Conservation (phyloP, 2,888 invertebrate species). For the Lasioglossum villosulum region DNA sequence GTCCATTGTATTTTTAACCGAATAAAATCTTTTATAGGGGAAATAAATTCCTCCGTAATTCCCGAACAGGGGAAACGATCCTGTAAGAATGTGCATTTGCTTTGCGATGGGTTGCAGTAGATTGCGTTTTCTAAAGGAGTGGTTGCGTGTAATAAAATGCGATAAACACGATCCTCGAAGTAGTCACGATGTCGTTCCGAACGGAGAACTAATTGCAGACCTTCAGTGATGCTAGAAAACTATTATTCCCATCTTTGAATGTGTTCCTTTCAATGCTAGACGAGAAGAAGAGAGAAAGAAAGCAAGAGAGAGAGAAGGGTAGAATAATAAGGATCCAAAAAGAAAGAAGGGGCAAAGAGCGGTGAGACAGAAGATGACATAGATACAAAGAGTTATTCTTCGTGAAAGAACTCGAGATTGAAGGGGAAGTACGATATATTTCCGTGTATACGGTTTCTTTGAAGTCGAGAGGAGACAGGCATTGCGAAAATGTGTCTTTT, state of each 20-base stretch:
- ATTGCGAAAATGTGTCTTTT: slow-evolving; percentile 17
- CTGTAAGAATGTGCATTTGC: background rate
- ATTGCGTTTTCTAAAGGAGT: background rate
- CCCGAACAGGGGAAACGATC: no score
- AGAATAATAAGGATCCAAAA: slow-evolving; percentile 47
- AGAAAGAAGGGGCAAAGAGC: slow-evolving; percentile 20
- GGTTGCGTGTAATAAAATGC: slow-evolving; percentile 35
- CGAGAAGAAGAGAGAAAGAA: background rate
- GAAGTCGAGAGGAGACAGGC: slow-evolving; percentile 21
- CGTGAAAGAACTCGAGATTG: slow-evolving; percentile 50
- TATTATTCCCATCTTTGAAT: slow-evolving; percentile 39
- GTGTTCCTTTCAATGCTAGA: slow-evolving; percentile 34
- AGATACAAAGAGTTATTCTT: slow-evolving; percentile 59
- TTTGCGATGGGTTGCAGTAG: background rate
- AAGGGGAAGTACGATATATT: slow-evolving; percentile 41
- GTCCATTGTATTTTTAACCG: background rate
- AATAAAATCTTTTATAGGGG: background rate
- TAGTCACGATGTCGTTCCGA: background rate
- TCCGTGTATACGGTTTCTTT: slow-evolving; percentile 44
- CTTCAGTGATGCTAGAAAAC: slow-evolving; percentile 32
- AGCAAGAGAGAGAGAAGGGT: background rate
- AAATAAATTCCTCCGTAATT: slow-evolving; percentile 2
- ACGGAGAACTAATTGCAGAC: slow-evolving; percentile 42
- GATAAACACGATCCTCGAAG: slow-evolving; percentile 30
- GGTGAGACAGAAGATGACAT: slow-evolving; percentile 41